Evolutionary conservation across 2,113 vertebrate genomes (phyloP), one percentile per base, ranked within the genome.

Genomic region (Paramormyrops kingsleyae): DNA sequence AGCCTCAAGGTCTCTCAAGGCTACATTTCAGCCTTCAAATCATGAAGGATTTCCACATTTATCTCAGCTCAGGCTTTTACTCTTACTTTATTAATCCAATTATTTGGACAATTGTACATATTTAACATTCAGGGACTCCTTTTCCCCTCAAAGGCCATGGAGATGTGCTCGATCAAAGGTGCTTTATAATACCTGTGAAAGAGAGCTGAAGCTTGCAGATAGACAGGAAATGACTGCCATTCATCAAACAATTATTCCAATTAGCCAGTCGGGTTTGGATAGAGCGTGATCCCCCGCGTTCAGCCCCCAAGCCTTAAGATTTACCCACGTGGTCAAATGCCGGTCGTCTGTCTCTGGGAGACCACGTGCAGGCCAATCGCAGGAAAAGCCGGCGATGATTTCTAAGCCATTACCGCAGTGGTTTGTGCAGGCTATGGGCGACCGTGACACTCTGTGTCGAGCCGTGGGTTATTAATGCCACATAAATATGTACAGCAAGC

Each of bases 61-160:
- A 90, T 91, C 92, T 93, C 90, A 91, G 91, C 91, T 84, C 91
- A 88, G 31, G 90, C 91, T 92, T 93, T 94, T 94, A 94, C 95
- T 95, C 95, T 93, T 92, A 90, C 90, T 90, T 94, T 95, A 94
- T 95, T 95, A 94, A 96, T 96, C 94, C 93, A 95, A 95, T 96
- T 95, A 96, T 92, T 93, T 93, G 93, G 91, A 93, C 94, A 94
- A 93, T 94, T 96, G 94, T 96, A 95, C 94, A 93, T 94, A 93
- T 96, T 95, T 95, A 95, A 96, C 93, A 92, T 94, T 92, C 27
- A 88, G 89, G 70, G 91, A 91, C 90, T 90, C 91, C 27, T 90
- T 94, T 93, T 92, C 92, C 89, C 90, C 92, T 92, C 90, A 83
- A 89, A 92, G 91, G 89, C 53, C 77, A 92, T 90, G 77, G 92